Evolutionary conservation across 2,888 invertebrate genomes (phyloP), one percentile per base, ranked within the genome.

Genomic region (Cephus pygmeus): DNA sequence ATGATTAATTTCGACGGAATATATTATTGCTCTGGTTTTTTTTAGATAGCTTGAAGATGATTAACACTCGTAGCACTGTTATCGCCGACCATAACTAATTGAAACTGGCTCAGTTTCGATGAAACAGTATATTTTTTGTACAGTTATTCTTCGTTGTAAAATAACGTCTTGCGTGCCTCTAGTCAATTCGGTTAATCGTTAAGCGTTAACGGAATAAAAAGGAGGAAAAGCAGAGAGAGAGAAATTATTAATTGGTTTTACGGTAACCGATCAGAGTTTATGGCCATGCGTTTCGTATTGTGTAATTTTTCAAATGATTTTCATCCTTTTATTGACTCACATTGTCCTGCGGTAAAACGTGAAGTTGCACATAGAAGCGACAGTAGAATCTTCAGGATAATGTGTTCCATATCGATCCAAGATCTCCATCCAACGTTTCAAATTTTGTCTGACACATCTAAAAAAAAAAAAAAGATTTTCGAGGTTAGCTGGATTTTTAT

Each of bases 341-440:
- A 79, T 83, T 90, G 90, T 77, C 87, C 88, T 68, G 83, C 79
- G 76, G 81, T 79, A 75, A 81, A 81, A 79, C 85, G 86, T 77
- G 80, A 84, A 83, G 80, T 84, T 88, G 82, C 83, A 87, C 71
- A 71, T 31, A 71, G 71, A 77, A 88, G 82, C 75, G 88, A 82
- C 69, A 83, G 82, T 79, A 89, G 81, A 81, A 88, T 84, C 84
- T 84, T 88, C 81, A 85, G 84, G 84, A 88, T 81, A 84, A 86
- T 84, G 84, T 83, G 83, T 83, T 87, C 88, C 90, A 90, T 90
- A 86, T 86, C 87, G 85, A 84, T 86, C 84, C 86, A 85, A 88
- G 84, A 85, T 88, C 89, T 88, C 88, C 88, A 88, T 88, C 85
- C 84, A 88, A 81, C 85, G 84, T 78, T 81, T 83, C 81, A 75